A percentile compares a stretch with the other conserved stretches of the same genome.
Evolutionary conservation across 2,113 vertebrate species (phyloP).

Genomic region (Tonatia bakeri): DNA sequence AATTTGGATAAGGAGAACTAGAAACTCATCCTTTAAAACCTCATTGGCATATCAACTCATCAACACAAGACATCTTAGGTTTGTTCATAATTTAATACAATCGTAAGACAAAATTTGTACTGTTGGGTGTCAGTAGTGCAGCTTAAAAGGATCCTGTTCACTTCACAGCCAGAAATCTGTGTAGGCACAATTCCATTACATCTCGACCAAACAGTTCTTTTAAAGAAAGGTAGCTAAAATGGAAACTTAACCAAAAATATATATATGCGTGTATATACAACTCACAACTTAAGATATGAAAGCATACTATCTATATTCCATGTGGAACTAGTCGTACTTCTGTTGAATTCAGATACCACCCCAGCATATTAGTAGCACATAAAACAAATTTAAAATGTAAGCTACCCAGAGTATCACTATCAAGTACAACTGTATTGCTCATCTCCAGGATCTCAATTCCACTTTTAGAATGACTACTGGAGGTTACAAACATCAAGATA

Average conservation of each 20-base stretch:
- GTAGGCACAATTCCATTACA: background rate
- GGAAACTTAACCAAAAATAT: background rate
- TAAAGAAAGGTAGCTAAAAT: background rate
- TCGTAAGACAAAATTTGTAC: background rate
- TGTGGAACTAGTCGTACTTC: background rate
- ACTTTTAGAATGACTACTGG: background rate
- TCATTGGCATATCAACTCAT: no score
- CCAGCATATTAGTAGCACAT: background rate
- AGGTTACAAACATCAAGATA: background rate
- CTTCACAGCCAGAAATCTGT: background rate
- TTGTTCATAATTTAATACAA: background rate
- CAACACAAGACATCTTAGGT: background rate
- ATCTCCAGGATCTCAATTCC: background rate
- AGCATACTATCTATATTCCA: background rate
- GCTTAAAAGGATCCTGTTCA: background rate
- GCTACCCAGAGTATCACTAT: background rate
- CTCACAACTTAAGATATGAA: background rate
- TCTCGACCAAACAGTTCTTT: background rate
- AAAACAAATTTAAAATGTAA: background rate
- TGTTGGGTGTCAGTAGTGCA: background rate
- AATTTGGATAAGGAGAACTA: background rate
- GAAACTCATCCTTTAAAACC: background rate
- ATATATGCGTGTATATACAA: background rate
- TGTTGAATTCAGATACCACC: background rate
- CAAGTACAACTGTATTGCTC: background rate